Evolutionary conservation across 2,797 vertebrate genomes (phyloP).

Genomic region (Graptemys geographica): DNA sequence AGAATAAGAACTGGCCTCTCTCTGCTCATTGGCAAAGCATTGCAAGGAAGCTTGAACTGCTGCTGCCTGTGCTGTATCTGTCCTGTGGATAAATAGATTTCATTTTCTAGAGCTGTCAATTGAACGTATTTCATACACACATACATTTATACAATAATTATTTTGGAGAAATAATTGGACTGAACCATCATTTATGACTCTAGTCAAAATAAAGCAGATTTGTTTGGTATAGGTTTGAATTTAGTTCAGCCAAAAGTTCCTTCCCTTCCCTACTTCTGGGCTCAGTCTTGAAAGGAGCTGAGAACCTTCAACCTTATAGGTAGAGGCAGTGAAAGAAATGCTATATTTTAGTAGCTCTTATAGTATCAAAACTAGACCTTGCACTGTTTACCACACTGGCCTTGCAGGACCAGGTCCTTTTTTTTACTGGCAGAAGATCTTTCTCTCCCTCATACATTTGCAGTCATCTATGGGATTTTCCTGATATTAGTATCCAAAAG

Average conservation of each 20-base stretch:
- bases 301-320: background rate
- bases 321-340: background rate
- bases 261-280: rapidly evolving
- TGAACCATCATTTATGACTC: background rate
- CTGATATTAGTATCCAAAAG: rapidly evolving
- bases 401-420: rapidly evolving
- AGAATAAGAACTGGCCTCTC: background rate
- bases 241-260: background rate
- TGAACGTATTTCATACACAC: background rate
- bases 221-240: background rate
- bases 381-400: background rate
- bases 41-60: background rate
- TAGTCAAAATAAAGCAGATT: rapidly evolving
- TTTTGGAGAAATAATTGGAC: background rate
- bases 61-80: rapidly evolving
- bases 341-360: rapidly evolving
- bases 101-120: background rate
- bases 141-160: background rate
- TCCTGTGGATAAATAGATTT: background rate
- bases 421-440: background rate
- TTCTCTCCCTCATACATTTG: no score
- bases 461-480: rapidly evolving
- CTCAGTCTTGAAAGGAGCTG: background rate
- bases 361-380: background rate
- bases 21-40: background rate